These are phyloP conservation scores for Calycopis cecrops DNA, from an alignment of 1,140 invertebrate genomes.

Conservation along the genomic window DNA sequence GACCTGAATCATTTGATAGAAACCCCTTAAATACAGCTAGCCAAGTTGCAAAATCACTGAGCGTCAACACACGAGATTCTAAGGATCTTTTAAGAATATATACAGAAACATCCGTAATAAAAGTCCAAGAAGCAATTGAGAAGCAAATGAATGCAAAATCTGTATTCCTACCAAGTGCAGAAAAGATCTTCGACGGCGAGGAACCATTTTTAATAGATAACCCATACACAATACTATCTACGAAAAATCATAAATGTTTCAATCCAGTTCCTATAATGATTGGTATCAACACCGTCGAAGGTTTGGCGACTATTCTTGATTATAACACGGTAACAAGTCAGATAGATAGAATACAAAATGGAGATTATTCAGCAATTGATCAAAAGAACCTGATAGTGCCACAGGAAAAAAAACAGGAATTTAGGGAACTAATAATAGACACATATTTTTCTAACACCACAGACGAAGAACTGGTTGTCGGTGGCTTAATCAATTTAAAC, in stretches of 20 bases:
- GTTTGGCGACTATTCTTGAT: constrained; percentile 51
- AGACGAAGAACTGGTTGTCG: constrained; percentile 47
- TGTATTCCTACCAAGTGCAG: constrained; percentile 69
- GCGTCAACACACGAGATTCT: constrained; percentile 39
- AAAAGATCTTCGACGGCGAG: constrained; percentile 58
- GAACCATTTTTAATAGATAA: constrained; percentile 69
- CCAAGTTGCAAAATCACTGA: constrained; percentile 55
- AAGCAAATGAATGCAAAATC: constrained; percentile 61
- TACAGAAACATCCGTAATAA: constrained; percentile 34
- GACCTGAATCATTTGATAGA: constrained; percentile 51
- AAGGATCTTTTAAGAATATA: constrained; percentile 48
- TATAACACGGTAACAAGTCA: constrained; percentile 59
- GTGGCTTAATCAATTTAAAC: constrained; percentile 58
- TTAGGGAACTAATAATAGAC: constrained; percentile 43
- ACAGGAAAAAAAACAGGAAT: constrained; percentile 40
- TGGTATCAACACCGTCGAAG: constrained; percentile 66
- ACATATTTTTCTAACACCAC: constrained; percentile 53
- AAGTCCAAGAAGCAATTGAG: constrained; percentile 55
- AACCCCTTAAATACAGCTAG: constrained; percentile 48
- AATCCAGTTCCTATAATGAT: constrained; percentile 70
- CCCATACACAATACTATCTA: constrained; percentile 64
- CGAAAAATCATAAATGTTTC: constrained; percentile 28
- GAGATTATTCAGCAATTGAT: constrained; percentile 52
- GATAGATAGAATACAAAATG: constrained; percentile 60
- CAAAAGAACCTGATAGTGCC: constrained; percentile 43